These are phyloP conservation scores for Saiga tatarica DNA, from an alignment of 2,113 vertebrate species.

Conservation along the genomic window DNA sequence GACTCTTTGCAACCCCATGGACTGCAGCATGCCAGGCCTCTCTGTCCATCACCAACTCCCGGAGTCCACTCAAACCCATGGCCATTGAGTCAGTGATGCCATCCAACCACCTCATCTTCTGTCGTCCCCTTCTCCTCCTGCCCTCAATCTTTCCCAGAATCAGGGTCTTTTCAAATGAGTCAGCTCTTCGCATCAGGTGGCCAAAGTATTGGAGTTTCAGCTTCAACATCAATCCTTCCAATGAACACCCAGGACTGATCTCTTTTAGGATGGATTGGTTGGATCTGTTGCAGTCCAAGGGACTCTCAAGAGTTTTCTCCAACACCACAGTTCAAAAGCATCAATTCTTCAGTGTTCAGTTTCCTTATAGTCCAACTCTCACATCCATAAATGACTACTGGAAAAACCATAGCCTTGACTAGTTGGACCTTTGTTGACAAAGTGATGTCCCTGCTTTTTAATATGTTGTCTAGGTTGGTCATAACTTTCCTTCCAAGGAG, in stretches of 20 bases:
- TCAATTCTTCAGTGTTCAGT: not conserved
- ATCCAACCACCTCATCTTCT: not conserved
- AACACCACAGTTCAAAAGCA: not conserved
- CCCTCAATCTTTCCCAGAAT: not conserved
- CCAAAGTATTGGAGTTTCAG: not conserved
- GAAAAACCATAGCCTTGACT: not conserved
- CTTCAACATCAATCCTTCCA: not conserved
- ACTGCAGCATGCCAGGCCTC: not conserved
- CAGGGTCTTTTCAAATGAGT: not conserved
- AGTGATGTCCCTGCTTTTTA: not conserved
- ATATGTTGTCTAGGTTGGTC: not conserved
- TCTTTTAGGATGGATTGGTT: not conserved
- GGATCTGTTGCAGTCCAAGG: not conserved
- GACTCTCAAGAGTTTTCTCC: not conserved
- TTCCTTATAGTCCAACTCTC: not conserved
- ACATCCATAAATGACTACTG: not conserved
- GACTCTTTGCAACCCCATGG: not conserved
- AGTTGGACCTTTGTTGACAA: not conserved
- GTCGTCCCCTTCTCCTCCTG: not conserved
- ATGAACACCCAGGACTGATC: not conserved
- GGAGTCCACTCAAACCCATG: not conserved
- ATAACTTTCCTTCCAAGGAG: not conserved
- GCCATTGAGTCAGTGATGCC: not conserved
- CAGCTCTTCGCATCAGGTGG: not conserved
- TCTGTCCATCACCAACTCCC: not conserved